Percentiles rank a stretch among this genome's conserved stretches.
phyloP scores from a whole-genome alignment of 2,797 vertebrate species.

The Babyrousa celebensis region DNA sequence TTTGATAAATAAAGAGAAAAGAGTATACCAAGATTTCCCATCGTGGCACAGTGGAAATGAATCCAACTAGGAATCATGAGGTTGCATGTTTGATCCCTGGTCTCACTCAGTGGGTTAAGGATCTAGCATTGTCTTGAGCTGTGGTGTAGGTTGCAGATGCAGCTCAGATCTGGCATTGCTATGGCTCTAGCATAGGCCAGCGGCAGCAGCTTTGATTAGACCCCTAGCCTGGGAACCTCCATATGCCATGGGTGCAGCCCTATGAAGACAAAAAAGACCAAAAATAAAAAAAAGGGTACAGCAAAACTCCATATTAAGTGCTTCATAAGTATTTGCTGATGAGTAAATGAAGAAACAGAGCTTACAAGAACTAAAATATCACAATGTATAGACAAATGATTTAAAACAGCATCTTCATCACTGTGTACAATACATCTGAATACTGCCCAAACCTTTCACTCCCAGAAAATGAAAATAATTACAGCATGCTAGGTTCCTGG shows the following conservation, averaged over 20 bases:
- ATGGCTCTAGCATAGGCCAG: no score
- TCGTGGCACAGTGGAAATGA: no score
- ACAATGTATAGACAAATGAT: background rate
- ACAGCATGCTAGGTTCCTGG: background rate
- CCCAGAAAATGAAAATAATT: constrained; percentile 29
- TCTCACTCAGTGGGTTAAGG: no score
- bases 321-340: constrained; percentile 7
- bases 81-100: no score
- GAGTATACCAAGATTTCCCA: background rate
- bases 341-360: constrained; percentile 9
- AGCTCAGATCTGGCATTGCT: no score
- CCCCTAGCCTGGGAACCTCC: no score
- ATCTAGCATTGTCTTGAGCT: no score
- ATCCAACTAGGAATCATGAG: no score
- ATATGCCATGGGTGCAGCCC: no score
- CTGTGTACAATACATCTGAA: background rate
- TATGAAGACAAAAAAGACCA: no score
- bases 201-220: no score
- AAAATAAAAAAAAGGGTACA: background rate
- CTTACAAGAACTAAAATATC: background rate
- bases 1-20: constrained; percentile 13
- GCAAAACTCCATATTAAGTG: background rate
- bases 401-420: background rate
- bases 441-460: background rate
- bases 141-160: no score